These are phyloP conservation scores for Hirtodrosophila duncani DNA, from an alignment of 2,888 invertebrate genomes.

Conservation along the genomic window DNA sequence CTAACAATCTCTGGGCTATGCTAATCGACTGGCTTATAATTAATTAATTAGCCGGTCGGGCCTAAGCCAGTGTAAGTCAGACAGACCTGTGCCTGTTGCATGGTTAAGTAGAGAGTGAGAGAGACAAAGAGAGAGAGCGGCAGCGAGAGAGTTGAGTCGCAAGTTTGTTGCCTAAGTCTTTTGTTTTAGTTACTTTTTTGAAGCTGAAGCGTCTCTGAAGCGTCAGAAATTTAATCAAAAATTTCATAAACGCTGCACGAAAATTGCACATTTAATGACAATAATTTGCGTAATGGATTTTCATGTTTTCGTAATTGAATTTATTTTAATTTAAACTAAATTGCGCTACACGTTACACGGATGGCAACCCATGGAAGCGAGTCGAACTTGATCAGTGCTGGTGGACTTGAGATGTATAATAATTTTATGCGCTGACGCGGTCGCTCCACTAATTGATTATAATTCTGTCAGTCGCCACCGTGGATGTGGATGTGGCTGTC, in stretches of 20 bases:
- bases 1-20: conserved; percentile 43
- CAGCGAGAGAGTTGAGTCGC: neutral
- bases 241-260: conserved; percentile 56
- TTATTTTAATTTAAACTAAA: conserved; percentile 78
- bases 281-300: conserved; percentile 78
- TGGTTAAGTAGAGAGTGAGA: no score
- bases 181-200: conserved; percentile 14
- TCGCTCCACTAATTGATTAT: conserved; percentile 69
- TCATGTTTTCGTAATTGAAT: conserved; percentile 79
- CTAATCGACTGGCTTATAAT: conserved; percentile 65
- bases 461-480: conserved; percentile 70
- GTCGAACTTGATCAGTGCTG: neutral
- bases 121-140: neutral
- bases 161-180: conserved; percentile 42
- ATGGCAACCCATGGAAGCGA: conserved; percentile 11
- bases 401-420: conserved; percentile 61
- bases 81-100: conserved; percentile 15
- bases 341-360: conserved; percentile 46
- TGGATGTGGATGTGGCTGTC: conserved; percentile 22
- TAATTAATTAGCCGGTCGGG: conserved; percentile 60
- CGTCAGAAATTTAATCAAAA: conserved; percentile 66
- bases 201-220: conserved; percentile 12
- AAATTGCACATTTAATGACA: conserved; percentile 75
- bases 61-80: conserved; percentile 14
- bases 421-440: conserved; percentile 71